Conservation (phyloP, 2,113 vertebrate genomes). For the Mungos mungo region DNA sequence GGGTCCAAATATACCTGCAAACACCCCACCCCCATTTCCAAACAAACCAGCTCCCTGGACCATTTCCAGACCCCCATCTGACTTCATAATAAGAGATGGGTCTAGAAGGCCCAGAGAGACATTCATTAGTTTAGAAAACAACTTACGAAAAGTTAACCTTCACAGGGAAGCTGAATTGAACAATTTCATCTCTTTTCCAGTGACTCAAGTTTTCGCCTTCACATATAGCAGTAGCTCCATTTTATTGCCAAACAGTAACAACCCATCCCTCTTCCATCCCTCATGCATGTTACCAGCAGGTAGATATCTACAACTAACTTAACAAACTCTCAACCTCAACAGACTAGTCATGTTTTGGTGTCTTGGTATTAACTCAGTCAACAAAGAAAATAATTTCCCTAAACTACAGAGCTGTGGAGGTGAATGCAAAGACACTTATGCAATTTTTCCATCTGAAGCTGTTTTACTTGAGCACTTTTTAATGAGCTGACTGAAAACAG, state of each 20-base stretch:
- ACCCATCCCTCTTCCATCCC: neutral
- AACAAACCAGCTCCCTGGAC: neutral
- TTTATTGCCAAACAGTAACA: neutral
- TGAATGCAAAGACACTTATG: neutral
- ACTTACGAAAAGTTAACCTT: slow-evolving; percentile 21
- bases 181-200: neutral
- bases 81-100: neutral
- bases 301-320: neutral
- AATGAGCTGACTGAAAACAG: slow-evolving; percentile 17
- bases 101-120: neutral
- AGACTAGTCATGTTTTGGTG: neutral
- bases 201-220: neutral
- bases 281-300: neutral
- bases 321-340: neutral
- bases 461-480: neutral
- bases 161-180: slow-evolving; percentile 28
- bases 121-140: neutral
- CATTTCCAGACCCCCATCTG: slow-evolving; percentile 27
- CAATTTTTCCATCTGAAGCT: neutral
- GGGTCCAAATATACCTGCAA: neutral
- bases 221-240: neutral
- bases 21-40: neutral
- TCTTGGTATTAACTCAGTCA: neutral
- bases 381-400: neutral
- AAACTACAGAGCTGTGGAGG: neutral